A percentile compares a stretch with the other conserved stretches of the same genome.
phyloP scores from a whole-genome alignment of 2,888 invertebrate species.

The Notodonta ziczac region DNA sequence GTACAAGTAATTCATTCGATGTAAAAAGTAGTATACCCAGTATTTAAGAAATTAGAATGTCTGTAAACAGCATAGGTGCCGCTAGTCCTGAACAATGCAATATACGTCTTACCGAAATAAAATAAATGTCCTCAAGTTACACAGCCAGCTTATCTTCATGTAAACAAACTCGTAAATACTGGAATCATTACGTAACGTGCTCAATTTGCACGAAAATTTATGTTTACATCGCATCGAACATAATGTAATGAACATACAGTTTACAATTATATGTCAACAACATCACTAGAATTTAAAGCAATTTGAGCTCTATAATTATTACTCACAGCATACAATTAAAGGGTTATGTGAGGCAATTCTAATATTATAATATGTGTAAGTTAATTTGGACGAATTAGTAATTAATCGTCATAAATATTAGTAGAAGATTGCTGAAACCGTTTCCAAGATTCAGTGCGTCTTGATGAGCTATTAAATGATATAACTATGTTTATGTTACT shows the following conservation, averaged over 20 bases:
- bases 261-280: background rate
- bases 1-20: too few relatives aligned
- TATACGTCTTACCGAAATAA: too few relatives aligned
- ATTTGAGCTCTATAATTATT: background rate
- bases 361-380: background rate
- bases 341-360: too few relatives aligned
- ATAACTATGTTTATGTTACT: background rate
- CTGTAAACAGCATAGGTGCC: too few relatives aligned
- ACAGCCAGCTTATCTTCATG: background rate
- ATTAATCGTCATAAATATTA: background rate
- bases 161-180: slow-evolving; percentile 2
- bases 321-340: background rate
- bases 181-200: background rate
- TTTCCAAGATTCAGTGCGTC: background rate
- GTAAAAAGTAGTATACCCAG: too few relatives aligned
- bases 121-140: too few relatives aligned
- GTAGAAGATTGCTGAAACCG: background rate
- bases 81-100: too few relatives aligned
- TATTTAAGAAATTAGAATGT: too few relatives aligned
- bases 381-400: background rate
- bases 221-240: background rate
- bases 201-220: background rate
- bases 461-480: background rate
- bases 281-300: background rate
- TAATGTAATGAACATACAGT: background rate